Percentiles rank a stretch among this genome's conserved stretches.
phyloP scores from a whole-genome alignment of 2,797 vertebrate species.

The Sebastes paucispinis region DNA sequence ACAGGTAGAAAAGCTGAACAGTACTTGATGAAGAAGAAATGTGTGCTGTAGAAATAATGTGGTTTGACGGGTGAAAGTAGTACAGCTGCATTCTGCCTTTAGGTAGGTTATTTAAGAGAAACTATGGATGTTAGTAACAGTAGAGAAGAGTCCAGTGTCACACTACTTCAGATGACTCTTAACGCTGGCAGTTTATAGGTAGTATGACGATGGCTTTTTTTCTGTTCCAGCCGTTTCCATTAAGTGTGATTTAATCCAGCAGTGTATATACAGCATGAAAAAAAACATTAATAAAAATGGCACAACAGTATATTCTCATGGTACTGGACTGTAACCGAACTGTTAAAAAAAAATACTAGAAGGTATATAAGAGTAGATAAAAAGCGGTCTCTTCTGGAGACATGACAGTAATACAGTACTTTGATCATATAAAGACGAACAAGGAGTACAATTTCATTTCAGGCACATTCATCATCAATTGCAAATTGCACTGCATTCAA shows the following conservation, averaged over 20 bases:
- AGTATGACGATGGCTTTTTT: constrained; percentile 13
- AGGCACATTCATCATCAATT: constrained; percentile 73
- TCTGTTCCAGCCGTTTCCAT: neutral
- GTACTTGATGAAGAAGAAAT: constrained; percentile 23
- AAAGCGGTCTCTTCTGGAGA: constrained; percentile 43
- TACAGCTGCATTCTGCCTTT: constrained; percentile 24
- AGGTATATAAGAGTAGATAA: constrained; percentile 33
- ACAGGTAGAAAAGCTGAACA: constrained; percentile 52
- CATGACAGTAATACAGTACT: constrained; percentile 70
- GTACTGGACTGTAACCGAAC: constrained; percentile 30
- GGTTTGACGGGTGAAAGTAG: neutral
- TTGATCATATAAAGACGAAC: constrained; percentile 64
- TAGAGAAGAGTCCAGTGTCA: constrained; percentile 12
- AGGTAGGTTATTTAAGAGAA: constrained; percentile 9
- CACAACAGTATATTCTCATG: constrained; percentile 58
- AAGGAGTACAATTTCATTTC: constrained; percentile 49
- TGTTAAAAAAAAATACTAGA: constrained; percentile 34
- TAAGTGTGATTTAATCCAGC: constrained; percentile 25
- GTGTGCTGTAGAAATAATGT: constrained; percentile 42
- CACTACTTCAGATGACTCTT: constrained; percentile 23
- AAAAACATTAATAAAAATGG: constrained; percentile 51
- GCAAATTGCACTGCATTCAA: constrained; percentile 62
- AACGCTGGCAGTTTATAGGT: constrained; percentile 34
- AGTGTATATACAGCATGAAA: constrained; percentile 47
- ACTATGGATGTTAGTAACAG: neutral